phyloP scores from a whole-genome alignment of 2,113 vertebrate genomes.

The Porphyrio hochstetteri region DNA sequence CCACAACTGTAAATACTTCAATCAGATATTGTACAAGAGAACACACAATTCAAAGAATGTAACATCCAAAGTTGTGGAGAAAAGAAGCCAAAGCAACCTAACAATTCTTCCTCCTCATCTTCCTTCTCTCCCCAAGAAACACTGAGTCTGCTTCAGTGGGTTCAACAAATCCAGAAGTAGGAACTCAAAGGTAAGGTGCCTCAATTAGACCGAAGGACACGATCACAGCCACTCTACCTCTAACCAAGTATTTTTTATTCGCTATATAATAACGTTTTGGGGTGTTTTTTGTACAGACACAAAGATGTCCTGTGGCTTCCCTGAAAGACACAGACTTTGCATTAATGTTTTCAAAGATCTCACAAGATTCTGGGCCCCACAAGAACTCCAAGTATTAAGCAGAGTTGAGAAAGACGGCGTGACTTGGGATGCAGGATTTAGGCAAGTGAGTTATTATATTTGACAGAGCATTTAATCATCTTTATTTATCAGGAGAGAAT shows the following conservation, averaged over 20 bases:
- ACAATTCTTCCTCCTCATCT: background rate
- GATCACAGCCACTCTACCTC: no score
- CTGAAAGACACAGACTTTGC: background rate
- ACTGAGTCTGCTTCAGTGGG: background rate
- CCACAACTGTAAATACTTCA: background rate
- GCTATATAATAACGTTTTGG: no score
- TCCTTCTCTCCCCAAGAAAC: background rate
- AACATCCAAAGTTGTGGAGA: background rate
- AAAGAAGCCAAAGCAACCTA: background rate
- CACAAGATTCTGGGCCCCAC: background rate
- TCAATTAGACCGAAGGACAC: background rate
- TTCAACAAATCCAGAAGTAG: background rate
- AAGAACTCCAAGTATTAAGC: background rate
- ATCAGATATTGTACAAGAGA: background rate
- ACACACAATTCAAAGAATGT: background rate
- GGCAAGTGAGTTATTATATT: background rate
- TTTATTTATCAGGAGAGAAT: background rate
- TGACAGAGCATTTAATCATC: background rate
- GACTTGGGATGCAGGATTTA: background rate
- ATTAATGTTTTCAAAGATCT: background rate
- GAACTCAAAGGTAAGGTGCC: accelerated
- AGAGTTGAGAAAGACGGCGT: background rate
- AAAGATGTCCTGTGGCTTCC: background rate
- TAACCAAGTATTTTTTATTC: background rate
- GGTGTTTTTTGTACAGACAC: background rate